Conservation (phyloP, 2,113 vertebrate genomes). For the Penelope pileata region DNA sequence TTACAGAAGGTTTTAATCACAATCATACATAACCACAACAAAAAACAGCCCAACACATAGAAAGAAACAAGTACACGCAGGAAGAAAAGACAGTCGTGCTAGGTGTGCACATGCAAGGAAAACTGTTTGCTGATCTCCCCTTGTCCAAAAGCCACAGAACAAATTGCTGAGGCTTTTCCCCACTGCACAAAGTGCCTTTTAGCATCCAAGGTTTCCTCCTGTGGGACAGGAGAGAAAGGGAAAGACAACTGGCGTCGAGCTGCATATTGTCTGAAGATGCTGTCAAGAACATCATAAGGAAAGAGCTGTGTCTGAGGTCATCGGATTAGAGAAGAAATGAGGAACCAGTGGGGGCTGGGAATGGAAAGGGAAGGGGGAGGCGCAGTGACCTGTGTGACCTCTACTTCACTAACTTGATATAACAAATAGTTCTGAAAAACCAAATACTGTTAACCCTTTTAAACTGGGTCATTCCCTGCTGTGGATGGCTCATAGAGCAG, state of each 20-base stretch:
- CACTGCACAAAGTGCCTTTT: constrained; percentile 71
- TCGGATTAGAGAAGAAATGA: constrained; percentile 71
- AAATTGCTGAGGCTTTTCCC: constrained; percentile 49
- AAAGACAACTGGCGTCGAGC: constrained; percentile 73
- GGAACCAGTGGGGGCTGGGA: constrained; percentile 37
- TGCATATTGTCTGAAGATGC: constrained; percentile 66
- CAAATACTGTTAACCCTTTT: constrained; percentile 81
- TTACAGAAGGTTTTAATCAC: neutral
- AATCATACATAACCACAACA: neutral
- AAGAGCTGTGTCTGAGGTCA: constrained; percentile 77
- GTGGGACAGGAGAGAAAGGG: constrained; percentile 56
- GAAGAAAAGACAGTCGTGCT: neutral
- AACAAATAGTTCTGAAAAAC: constrained; percentile 79
- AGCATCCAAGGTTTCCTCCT: constrained; percentile 63
- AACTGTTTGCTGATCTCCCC: constrained; percentile 28
- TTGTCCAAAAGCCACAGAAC: constrained; percentile 68
- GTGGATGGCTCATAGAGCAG: constrained; percentile 14
- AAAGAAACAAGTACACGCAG: neutral
- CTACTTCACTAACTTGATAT: constrained; percentile 79
- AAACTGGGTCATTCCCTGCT: constrained; percentile 71
- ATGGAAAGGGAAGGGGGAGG: constrained; percentile 28
- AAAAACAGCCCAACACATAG: neutral
- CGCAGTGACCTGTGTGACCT: constrained; percentile 66
- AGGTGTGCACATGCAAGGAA: neutral
- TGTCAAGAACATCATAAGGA: constrained; percentile 77